These are phyloP conservation scores for Baryphthengus martii DNA, from an alignment of 2,113 vertebrate genomes.

Conservation along the genomic window DNA sequence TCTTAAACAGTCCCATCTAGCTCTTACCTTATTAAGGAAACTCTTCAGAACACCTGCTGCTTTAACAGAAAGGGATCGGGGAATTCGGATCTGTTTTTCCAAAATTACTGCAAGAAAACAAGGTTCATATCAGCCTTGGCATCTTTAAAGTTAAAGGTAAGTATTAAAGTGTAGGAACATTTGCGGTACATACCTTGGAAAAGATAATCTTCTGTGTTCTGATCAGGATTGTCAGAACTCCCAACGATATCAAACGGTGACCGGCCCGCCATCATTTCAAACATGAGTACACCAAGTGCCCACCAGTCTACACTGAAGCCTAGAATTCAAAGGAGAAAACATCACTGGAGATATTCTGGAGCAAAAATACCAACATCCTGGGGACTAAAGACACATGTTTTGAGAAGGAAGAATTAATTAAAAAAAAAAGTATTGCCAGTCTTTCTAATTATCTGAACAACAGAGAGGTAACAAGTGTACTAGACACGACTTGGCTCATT, in stretches of 20 bases:
- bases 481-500: background rate
- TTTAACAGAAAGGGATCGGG: constrained; percentile 96
- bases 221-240: constrained; percentile 97
- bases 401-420: background rate
- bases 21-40: constrained; percentile 95
- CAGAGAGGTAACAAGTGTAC: background rate
- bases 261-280: constrained; percentile 98
- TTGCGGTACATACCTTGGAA: constrained; percentile 87
- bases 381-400: background rate
- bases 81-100: constrained; percentile 98
- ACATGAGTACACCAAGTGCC: constrained; percentile 98
- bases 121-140: background rate
- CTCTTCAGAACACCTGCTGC: constrained; percentile 97
- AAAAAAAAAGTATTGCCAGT: background rate
- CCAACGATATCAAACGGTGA: constrained; percentile 98
- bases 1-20: background rate
- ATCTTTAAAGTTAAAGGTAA: background rate
- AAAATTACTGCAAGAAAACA: constrained; percentile 87
- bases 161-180: background rate
- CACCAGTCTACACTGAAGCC: constrained; percentile 99
- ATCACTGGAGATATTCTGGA: background rate
- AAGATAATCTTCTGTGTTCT: constrained; percentile 99
- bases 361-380: background rate
- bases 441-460: background rate
- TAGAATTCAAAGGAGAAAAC: constrained; percentile 40